phyloP scores from a whole-genome alignment of 2,888 invertebrate species.

The Chrysolina oricalcia region DNA sequence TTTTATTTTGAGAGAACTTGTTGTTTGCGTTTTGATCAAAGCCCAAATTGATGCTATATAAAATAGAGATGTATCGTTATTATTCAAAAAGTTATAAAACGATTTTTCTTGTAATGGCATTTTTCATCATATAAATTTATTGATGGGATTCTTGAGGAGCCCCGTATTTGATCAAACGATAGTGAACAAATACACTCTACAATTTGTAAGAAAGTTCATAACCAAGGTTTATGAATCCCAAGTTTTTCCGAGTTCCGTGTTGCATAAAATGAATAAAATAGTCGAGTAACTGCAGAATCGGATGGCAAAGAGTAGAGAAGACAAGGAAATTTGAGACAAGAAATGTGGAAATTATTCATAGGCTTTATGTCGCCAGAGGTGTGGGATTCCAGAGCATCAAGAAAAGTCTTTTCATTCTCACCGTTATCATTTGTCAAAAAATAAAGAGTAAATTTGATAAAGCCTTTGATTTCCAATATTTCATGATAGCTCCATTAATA shows the following conservation, averaged over 20 bases:
- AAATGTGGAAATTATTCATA: slow-evolving; percentile 71
- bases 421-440: slow-evolving; percentile 69
- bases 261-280: slow-evolving; percentile 68
- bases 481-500: slow-evolving; percentile 47
- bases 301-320: slow-evolving; percentile 65
- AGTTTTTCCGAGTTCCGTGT: slow-evolving; percentile 58
- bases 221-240: slow-evolving; percentile 54
- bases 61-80: no score
- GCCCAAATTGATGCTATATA: no score
- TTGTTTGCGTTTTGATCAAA: no score
- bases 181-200: slow-evolving; percentile 43
- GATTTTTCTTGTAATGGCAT: no score
- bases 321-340: slow-evolving; percentile 69
- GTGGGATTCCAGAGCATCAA: slow-evolving; percentile 66
- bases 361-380: slow-evolving; percentile 68
- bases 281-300: slow-evolving; percentile 63
- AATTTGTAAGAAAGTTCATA: slow-evolving; percentile 53
- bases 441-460: slow-evolving; percentile 55
- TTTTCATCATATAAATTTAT: no score
- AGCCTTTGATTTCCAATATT: slow-evolving; percentile 53
- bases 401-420: slow-evolving; percentile 67
- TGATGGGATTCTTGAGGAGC: neutral
- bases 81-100: no score
- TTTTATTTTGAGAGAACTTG: no score
- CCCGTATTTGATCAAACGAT: neutral